A percentile compares a stretch with the other conserved stretches of the same genome.
Conservation (phyloP, 2,797 vertebrate genomes). For the Otolemur crassicaudatus region DNA sequence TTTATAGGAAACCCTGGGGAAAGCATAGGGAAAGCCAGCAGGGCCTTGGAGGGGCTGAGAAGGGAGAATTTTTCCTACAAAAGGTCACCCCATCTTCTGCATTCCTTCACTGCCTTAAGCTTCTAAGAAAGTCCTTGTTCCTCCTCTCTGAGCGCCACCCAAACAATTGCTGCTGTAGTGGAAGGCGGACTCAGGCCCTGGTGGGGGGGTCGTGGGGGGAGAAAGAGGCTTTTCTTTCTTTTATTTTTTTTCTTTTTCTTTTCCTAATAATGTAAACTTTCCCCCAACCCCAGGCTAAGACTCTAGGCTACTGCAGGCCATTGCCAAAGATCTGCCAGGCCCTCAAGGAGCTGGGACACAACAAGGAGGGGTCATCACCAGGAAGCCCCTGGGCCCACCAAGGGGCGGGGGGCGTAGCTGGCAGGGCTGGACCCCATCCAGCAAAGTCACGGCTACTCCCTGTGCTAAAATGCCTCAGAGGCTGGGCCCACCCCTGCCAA, state of each 20-base stretch:
- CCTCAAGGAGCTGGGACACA: constrained; percentile 51
- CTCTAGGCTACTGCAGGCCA: rapidly evolving
- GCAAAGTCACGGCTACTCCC: rapidly evolving
- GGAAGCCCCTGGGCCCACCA: rapidly evolving
- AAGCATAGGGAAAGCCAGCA: not conserved
- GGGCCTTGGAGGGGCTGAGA: not conserved
- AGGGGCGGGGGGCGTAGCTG: not conserved
- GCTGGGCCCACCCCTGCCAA: rapidly evolving
- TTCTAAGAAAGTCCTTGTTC: constrained; percentile 87
- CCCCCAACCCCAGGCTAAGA: not conserved
- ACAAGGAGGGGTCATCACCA: not conserved
- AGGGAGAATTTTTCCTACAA: constrained; percentile 79
- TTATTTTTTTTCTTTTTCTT: not conserved
- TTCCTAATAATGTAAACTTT: not conserved
- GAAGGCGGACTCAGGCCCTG: constrained; percentile 62
- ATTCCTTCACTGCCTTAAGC: constrained; percentile 82
- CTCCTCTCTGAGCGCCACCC: constrained; percentile 74
- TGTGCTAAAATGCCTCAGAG: rapidly evolving
- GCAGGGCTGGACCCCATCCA: not conserved
- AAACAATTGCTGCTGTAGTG: constrained; percentile 77
- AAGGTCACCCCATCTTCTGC: constrained; percentile 86
- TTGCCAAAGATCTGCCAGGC: rapidly evolving
- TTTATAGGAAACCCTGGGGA: not conserved
- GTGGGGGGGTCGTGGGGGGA: no score
- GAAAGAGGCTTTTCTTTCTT: not conserved